Evolutionary conservation across 2,113 vertebrate genomes (phyloP).

Genomic region (Oxyura jamaicensis): DNA sequence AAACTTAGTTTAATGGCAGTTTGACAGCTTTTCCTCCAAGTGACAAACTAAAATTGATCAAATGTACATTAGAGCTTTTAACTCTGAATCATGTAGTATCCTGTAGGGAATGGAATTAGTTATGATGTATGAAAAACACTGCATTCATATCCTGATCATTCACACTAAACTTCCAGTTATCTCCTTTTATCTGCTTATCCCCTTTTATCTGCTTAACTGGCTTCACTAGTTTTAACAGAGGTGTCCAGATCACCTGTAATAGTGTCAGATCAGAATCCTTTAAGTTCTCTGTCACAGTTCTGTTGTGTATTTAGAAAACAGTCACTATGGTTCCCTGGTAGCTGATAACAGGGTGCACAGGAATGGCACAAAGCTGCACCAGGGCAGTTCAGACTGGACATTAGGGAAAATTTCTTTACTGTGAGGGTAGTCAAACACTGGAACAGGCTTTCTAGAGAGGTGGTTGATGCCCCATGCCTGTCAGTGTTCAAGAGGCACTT

Average conservation of each 20-base stretch:
- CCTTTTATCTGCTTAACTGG: background rate
- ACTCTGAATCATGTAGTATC: constrained; percentile 33
- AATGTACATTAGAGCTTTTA: constrained; percentile 65
- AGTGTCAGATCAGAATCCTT: background rate
- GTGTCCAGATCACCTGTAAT: background rate
- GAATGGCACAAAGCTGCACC: background rate
- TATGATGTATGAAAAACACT: constrained; percentile 27
- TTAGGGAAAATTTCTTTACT: background rate
- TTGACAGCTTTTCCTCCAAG: constrained; percentile 65
- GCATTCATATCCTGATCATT: constrained; percentile 11
- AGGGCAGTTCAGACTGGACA: background rate
- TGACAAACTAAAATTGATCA: constrained; percentile 73
- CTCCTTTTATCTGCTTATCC: background rate
- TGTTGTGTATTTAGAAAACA: background rate
- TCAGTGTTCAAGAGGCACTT: background rate
- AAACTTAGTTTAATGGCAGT: constrained; percentile 52
- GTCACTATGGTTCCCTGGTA: background rate
- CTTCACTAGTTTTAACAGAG: background rate
- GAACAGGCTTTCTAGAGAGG: background rate
- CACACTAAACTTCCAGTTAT: background rate
- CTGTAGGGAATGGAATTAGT: constrained; percentile 54
- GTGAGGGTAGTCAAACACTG: background rate
- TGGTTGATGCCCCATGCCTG: background rate
- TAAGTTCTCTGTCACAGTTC: background rate
- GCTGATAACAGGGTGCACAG: background rate